phyloP scores from a whole-genome alignment of 30 jellyfish, hydroid and myxozoan species.

The Pelagia noctiluca region DNA sequence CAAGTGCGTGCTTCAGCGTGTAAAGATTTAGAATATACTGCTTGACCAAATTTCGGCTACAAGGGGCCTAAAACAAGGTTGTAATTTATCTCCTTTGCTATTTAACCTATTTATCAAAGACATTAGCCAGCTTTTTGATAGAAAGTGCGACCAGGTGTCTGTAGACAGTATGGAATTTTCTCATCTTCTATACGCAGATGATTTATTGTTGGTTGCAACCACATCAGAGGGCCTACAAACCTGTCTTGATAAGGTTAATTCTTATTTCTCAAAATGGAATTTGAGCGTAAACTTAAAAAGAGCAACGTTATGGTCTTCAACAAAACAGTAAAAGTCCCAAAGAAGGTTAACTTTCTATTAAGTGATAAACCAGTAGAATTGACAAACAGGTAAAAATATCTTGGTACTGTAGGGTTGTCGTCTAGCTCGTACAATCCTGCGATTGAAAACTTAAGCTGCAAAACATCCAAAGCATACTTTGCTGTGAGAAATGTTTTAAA shows the following conservation, averaged over 20 bases:
- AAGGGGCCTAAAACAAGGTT: conserved; percentile 2
- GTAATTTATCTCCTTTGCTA: background rate
- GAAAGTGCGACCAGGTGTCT: too few relatives aligned
- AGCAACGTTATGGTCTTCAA: conserved; percentile 5
- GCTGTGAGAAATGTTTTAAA: too few relatives aligned
- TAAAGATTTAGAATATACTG: too few relatives aligned
- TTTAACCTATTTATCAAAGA: background rate
- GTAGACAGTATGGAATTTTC: background rate
- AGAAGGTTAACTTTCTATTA: background rate
- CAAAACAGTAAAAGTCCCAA: background rate
- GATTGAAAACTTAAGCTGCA: too few relatives aligned
- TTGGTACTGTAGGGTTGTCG: too few relatives aligned
- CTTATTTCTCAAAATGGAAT: background rate
- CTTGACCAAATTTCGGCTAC: background rate
- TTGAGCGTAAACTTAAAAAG: background rate
- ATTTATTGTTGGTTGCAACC: too few relatives aligned
- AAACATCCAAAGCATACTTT: too few relatives aligned
- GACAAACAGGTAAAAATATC: too few relatives aligned
- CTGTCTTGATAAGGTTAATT: background rate
- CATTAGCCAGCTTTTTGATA: too few relatives aligned
- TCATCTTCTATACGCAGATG: background rate
- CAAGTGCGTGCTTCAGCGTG: background rate
- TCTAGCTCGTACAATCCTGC: too few relatives aligned
- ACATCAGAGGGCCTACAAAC: too few relatives aligned
- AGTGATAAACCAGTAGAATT: background rate